Base-by-base conservation (phyloP, 2,113 vertebrate genomes). In the Ictalurus furcatus region DNA sequence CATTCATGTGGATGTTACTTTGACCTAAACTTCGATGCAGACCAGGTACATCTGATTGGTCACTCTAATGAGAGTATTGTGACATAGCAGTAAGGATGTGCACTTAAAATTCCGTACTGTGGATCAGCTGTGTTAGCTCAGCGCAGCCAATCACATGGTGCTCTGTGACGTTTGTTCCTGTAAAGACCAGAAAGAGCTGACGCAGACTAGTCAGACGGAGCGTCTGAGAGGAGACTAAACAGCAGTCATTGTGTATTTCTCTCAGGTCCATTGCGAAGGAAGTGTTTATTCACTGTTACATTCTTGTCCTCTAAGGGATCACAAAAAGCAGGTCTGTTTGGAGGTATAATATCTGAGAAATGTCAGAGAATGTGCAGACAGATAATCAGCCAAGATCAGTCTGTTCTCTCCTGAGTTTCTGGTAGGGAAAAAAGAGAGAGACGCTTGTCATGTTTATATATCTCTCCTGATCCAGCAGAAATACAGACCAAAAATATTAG, bases 201-300 rank as follows among this genome's bases (percentile, higher is more conserved):
- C 40, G 19, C 86, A 48, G 74, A 89, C n/a, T 74, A 89, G 84
- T 87, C 69, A 85, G 87, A 40, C 40, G 44, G 34, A 88, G 81
- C 89, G 90, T 92, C 92, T 91, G 82, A 89, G 58, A 92, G 88
- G 83, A 93, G 92, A 94, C 92, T 93, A 92, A 94, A 94, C 93
- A 93, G 59, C 86, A 88, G 87, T 85, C 85, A 90, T 88, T 84
- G 87, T 78, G 65, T 74, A 90, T 87, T 90, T 86, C 58, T 44
- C 78, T 65, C 19, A 37, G 89, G 65, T 81, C 44, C n/a, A 89
- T 91, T 81, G 65, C 86, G 88, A 80, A 56, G 73, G 76, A 91
- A 73, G 84, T 90, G 89, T 86, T 91, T 91, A 90, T 79, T 52
- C 82, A 88, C 56, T 14, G 61, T 84, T 28, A 81, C 85, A 90